Evolutionary conservation across 2,888 invertebrate genomes (phyloP).

Genomic region (Stenotaenia linearis): DNA sequence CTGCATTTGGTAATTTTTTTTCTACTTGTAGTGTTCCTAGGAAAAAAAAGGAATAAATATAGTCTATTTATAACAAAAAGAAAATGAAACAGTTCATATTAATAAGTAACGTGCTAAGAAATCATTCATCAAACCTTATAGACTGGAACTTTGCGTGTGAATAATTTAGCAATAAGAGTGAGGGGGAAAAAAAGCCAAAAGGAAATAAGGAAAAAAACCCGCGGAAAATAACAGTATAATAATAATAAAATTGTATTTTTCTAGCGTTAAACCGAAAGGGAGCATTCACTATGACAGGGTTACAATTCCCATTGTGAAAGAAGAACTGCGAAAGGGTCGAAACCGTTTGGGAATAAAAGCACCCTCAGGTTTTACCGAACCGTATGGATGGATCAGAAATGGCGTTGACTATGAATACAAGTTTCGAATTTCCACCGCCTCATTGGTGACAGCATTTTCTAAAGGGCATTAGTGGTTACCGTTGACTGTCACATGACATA

Average conservation of each 20-base stretch:
- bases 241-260: background rate
- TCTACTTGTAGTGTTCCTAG: conserved; percentile 2
- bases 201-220: background rate
- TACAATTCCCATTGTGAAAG: background rate
- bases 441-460: conserved; percentile 7
- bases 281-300: background rate
- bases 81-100: background rate
- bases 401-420: background rate
- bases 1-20: conserved; percentile 12
- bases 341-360: background rate
- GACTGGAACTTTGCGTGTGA: conserved; percentile 5
- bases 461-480: conserved; percentile 10
- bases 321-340: background rate
- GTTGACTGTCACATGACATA: conserved; percentile 14
- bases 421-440: conserved; percentile 5
- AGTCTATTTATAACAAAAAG: background rate
- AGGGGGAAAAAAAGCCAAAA: background rate
- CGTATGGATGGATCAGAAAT: background rate
- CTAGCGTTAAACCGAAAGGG: background rate
- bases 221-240: background rate
- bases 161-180: background rate
- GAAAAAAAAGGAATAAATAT: background rate
- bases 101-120: conserved; percentile 7
- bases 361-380: background rate
- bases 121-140: background rate